Evolutionary conservation across 2,797 vertebrate genomes (phyloP), one percentile per base, ranked within the genome.

Genomic region (Eurystomus glaucurus): DNA sequence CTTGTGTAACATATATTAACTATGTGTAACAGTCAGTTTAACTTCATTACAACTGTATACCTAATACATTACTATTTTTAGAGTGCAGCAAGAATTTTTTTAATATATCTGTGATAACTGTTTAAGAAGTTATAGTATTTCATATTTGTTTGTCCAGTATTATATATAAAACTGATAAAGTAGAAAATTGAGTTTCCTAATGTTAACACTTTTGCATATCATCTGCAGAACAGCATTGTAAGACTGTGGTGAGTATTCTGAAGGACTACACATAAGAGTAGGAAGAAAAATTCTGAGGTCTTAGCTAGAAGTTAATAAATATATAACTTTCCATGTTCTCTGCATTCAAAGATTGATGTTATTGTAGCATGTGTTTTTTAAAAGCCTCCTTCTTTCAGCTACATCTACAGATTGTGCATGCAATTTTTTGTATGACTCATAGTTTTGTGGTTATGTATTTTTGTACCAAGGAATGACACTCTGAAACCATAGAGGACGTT

Each of bases 381-480:
- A 22, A 84, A 94, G 14, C 14, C 28, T 69, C 6, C 9, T 33
- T 75, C 7, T 23, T 85, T 95, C 20, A 54, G 10, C 8, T 37
- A 2, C 12, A 31, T 71, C 8, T 60, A 8, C 1, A 8, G 29
- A 29, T 58, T 48, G 7, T 41, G 1, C 7, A 19, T 1, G 3
- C 9, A 3, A 0, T 14, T 65, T 76, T 68, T 57, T 51, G 6
- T 28, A 9, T 68, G 25, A 33, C 9, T 37, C 31, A 25, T n/a
- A 55, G 10, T 29, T 88, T 51, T 4, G 16, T 4, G 7, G 1
- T 10, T 87, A 60, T 45, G 26, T 69, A 31, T 45, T 84, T 92
- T 69, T 69, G 4, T 65, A 14, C 43, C 65, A n/a, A 79, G 10
- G 23, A 55, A n/a, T 48, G 18, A 37, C 5, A 45, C n/a, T 51